Conservation (phyloP, 1,140 invertebrate species). For the Coboldia fuscipes region DNA sequence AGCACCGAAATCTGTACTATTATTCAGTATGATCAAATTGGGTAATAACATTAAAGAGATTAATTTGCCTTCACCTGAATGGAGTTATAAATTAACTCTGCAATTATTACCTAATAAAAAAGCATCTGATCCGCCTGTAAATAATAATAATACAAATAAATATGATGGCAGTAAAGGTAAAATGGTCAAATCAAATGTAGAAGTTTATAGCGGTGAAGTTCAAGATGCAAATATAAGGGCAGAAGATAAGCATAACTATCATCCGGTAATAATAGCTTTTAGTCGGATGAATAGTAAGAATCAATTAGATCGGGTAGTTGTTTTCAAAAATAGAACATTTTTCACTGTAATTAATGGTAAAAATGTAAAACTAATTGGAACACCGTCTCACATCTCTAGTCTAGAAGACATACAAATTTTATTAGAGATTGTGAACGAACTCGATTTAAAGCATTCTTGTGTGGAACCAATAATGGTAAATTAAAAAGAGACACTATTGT, state of each 20-base stretch:
- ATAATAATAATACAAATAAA: not conserved
- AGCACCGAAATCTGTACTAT: slow-evolving; percentile 5
- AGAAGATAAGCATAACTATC: slow-evolving; percentile 16
- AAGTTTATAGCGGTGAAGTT: slow-evolving; percentile 17
- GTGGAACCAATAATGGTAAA: slow-evolving; percentile 10
- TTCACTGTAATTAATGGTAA: slow-evolving; percentile 20
- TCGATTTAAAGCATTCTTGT: slow-evolving; percentile 10
- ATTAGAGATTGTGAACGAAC: slow-evolving; percentile 14
- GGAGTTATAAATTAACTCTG: slow-evolving; percentile 17
- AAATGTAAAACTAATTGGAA: slow-evolving; percentile 16
- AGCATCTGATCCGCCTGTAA: not conserved
- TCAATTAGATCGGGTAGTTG: slow-evolving; percentile 19
- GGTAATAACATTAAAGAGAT: slow-evolving; percentile 13
- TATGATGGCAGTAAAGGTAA: not conserved
- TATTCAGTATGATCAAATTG: slow-evolving; percentile 14
- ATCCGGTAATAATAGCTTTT: slow-evolving; percentile 18
- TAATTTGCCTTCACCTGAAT: slow-evolving; percentile 10
- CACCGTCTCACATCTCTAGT: slow-evolving; percentile 10
- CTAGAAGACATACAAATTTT: slow-evolving; percentile 16
- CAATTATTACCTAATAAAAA: slow-evolving; percentile 5
- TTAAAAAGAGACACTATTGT: too few species aligned
- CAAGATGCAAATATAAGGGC: slow-evolving; percentile 13
- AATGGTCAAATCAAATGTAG: slow-evolving; percentile 10
- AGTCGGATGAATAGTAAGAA: slow-evolving; percentile 11
- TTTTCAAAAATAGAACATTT: slow-evolving; percentile 20